phyloP scores from a whole-genome alignment of 2,113 vertebrate genomes.

The Podilymbus podiceps region DNA sequence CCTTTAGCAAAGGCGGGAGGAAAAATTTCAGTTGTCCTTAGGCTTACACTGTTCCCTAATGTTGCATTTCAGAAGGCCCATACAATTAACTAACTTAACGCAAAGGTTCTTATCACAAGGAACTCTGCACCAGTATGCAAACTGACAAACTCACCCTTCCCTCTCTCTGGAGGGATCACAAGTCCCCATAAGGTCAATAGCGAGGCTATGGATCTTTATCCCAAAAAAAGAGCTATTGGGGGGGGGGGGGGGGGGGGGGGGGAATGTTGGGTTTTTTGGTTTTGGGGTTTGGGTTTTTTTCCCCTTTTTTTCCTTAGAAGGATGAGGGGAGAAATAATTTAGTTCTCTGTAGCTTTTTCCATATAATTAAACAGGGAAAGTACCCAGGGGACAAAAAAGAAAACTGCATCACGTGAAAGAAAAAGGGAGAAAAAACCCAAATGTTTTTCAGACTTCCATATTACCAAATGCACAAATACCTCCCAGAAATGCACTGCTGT shows the following conservation, averaged over 20 bases:
- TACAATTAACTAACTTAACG: not conserved
- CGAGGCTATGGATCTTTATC: not conserved
- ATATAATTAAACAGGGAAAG: not conserved
- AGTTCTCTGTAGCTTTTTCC: not conserved
- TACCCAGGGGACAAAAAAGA: not conserved
- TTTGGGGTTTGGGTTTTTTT: not conserved
- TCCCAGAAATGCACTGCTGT: not conserved
- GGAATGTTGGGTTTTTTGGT: no score
- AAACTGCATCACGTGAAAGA: not conserved
- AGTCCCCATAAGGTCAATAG: not conserved
- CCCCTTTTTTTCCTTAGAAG: not conserved
- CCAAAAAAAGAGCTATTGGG: not conserved
- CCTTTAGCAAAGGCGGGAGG: not conserved
- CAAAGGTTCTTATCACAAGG: not conserved
- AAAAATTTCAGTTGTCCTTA: not conserved
- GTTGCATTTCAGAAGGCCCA: not conserved
- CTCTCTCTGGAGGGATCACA: not conserved
- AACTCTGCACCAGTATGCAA: not conserved
- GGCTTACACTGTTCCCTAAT: not conserved
- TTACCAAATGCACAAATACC: not conserved
- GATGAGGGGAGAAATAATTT: not conserved
- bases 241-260: no score
- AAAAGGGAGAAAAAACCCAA: not conserved
- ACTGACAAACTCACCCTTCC: not conserved
- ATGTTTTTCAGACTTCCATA: not conserved